Base-by-base conservation (phyloP, 1,140 invertebrate species). In the Mesaphorura yosii region DNA sequence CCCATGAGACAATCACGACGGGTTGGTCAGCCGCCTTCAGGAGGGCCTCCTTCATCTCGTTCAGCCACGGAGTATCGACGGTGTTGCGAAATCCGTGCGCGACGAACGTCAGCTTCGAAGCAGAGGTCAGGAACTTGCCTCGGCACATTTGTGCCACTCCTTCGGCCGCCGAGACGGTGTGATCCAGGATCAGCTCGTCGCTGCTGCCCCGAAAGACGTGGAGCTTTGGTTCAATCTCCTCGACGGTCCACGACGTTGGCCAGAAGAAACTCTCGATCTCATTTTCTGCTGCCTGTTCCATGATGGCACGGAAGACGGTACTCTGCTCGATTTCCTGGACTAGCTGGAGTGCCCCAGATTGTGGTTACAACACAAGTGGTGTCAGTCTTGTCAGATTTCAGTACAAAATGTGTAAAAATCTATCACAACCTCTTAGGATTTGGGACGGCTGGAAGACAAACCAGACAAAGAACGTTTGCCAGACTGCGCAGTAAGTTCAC, bases 1-100 rank as follows among this genome's bases (percentile, higher is more conserved):
- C 52, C 53, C 57, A 55, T 15, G 41, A 52, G 38, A 59, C 34
- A 1, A 59, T 28, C 0, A 59, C 37, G 19, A 55, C 49, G 14
- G 53, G 53, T 48, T 59, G 52, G 28, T 49, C 51, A 10, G 25
- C 17, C 2, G 15, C 17, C 1, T 5, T 17, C 12, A 55, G 42
- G 19, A 59, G 25, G 2, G 41, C 53, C 31, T 59, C 53, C 38
- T 59, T 59, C 42, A 59, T 23, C 3, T 14, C 23, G 20, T 47
- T 41, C 15, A 59, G 3, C 57, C 57, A 59, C 0, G 48, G 48
- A 6, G 52, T 22, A 17, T 51, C 39, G 6, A 39, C 39, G 26
- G 38, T 42, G 22, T 59, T 48, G 12, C 48, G 53, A 20, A 47
- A 59, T 1, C 52, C 52, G 23, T 59, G 57, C 10, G 47, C 44